Percentiles rank a stretch among this genome's conserved stretches.
These are phyloP conservation scores for Mastomys coucha DNA, from an alignment of 2,113 vertebrate species.

Conservation along the genomic window DNA sequence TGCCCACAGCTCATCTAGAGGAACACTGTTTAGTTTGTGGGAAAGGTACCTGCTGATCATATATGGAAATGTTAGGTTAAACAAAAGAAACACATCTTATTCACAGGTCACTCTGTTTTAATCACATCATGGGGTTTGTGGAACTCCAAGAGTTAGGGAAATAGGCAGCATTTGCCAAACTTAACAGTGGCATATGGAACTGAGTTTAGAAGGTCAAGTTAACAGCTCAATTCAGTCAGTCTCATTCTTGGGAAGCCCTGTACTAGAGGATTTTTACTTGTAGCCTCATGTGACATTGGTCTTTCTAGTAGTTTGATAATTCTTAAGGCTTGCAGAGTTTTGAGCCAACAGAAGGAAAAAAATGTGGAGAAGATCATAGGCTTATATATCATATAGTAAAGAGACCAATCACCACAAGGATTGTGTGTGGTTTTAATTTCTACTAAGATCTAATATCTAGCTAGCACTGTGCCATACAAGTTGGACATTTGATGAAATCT, in stretches of 20 bases:
- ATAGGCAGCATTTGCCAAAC: not conserved
- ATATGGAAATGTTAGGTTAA: not conserved
- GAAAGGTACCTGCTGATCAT: not conserved
- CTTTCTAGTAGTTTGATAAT: not conserved
- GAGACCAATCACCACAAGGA: not conserved
- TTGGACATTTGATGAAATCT: not conserved
- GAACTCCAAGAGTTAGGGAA: not conserved
- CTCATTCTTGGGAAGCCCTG: not conserved
- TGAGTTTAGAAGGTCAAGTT: slow-evolving; percentile 17
- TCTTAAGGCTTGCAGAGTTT: not conserved
- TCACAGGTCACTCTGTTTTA: not conserved
- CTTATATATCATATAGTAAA: not conserved
- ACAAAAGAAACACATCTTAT: not conserved
- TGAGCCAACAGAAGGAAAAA: slow-evolving; percentile 23
- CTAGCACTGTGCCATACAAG: not conserved
- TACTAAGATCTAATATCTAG: not conserved
- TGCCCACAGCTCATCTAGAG: not conserved
- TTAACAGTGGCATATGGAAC: not conserved
- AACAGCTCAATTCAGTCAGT: not conserved
- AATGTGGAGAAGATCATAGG: not conserved
- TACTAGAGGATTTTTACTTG: not conserved
- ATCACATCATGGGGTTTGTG: not conserved
- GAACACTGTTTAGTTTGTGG: not conserved
- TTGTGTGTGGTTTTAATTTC: slow-evolving; percentile 23
- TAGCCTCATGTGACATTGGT: not conserved